phyloP scores from a whole-genome alignment of 2,113 vertebrate genomes.

The Electrona antarctica region DNA sequence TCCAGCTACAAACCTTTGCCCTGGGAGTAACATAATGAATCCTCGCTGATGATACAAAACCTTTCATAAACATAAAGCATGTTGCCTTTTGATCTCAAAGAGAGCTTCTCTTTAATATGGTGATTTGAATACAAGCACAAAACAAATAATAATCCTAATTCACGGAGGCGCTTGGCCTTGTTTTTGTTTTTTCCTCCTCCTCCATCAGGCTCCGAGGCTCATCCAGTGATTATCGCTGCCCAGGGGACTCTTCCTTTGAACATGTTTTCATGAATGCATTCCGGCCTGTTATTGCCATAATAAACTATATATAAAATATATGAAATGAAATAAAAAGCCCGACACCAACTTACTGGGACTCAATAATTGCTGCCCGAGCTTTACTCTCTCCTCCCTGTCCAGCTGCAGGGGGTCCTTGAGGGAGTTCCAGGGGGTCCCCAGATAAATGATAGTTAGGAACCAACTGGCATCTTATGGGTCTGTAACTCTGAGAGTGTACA shows the following conservation, averaged over 20 bases:
- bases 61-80: neutral
- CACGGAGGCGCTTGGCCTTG: slow-evolving; percentile 10
- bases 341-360: no score
- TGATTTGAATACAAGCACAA: slow-evolving; percentile 34
- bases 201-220: slow-evolving; percentile 18
- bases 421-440: no score
- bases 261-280: slow-evolving; percentile 4
- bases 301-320: no score
- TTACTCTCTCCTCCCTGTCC: no score
- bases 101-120: neutral
- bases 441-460: no score
- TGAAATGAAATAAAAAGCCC: no score
- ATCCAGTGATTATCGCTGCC: slow-evolving; percentile 5
- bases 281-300: neutral
- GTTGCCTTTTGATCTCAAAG: neutral
- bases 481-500: no score
- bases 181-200: neutral
- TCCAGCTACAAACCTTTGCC: neutral
- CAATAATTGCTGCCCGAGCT: no score
- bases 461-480: no score
- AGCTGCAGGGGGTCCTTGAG: no score
- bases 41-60: neutral
- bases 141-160: slow-evolving; percentile 35
- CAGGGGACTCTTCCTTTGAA: slow-evolving; percentile 29
- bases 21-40: neutral